Evolutionary conservation across 2,888 invertebrate species (phyloP), one percentile per base, ranked within the genome.

Genomic region (Leuctra nigra): DNA sequence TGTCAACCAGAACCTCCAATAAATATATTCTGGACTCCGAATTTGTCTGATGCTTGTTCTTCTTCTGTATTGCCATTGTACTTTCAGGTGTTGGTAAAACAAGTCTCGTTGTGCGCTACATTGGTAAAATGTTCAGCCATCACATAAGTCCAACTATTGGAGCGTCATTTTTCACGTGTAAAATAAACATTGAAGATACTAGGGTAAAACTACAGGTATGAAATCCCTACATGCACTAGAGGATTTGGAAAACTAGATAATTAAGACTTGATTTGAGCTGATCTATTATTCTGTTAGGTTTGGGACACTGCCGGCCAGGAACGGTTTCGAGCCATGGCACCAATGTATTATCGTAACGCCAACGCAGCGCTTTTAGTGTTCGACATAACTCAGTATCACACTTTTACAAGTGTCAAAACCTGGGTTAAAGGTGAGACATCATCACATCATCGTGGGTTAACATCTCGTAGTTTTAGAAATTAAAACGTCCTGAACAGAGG

Each of bases 231-330:
- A 11, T 29, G 29, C 11, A n/a, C n/a, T n/a, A n/a, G n/a, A 46
- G 22, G 16, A 23, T 9, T 18, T 18, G 47, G 7, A 1, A 46
- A 46, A 14, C 24, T 20, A 14, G 14, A 6, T 14, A 23, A n/a
- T 7, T 46, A 18, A 18, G 1, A n/a, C n/a, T 46, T 9, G 20
- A 13, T 13, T 9, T 2, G 7, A 46, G 13, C 11, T 2, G 2
- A 14, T 46, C 4, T 1, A 25, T 60, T 73, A 54, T 69, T 68
- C 60, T 66, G 73, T 4, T 72, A 90, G 83, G 84, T 91, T 2
- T 91, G 91, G 91, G 91, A 91, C 71, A 91, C 91, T 0, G 91
- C 91, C 0, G 91, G 91, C 0, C 90, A 91, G 68, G 91, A 91
- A 71, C 71, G 91, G 52, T 95, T 92, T 70, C 80, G 88, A 59